Base-by-base conservation (phyloP, 1,140 invertebrate species). In the Microplitis demolitor region DNA sequence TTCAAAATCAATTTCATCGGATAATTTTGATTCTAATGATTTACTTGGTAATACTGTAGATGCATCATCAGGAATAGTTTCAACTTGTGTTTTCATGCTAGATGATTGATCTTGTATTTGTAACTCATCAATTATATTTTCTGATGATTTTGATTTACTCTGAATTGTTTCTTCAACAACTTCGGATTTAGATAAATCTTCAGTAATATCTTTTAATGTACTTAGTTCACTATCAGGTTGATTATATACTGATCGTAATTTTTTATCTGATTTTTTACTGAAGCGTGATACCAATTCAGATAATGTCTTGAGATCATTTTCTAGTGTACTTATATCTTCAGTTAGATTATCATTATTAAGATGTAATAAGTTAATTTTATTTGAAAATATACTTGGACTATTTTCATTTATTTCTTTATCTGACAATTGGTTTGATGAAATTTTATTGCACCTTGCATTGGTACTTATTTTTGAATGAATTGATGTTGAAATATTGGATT, bases 251-350 rank as follows among this genome's bases (percentile, higher is more conserved):
- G 53, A 39, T 11, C 34, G 69, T 63, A 31, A 24, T 68, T 79
- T 82, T 4, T 81, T 78, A 8, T 79, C 78, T 0, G 84, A 82
- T 69, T 81, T 83, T 74, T 83, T 84, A 71, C 80, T 83, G 53
- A 85, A 82, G 4, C 81, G 80, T 0, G 79, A 82, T 84, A 87
- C 86, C 78, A 87, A 84, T 62, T 87, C 84, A 2, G 84, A 84
- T 4, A 87, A 77, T 5, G 79, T 82, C 63, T 80, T 84, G 0
- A 87, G 51, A 45, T 87, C 85, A 50, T 85, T 86, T 70, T 86
- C 85, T 0, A 87, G 68, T 4, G 78, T 84, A 51, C 78, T 84
- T 70, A 87, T 87, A 54, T 87, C 83, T 33, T 87, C 80, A 58
- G 78, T 84, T 4, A 85, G 68, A 50, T 85, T 85, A 53, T 86